Conservation (phyloP, 2,797 vertebrate species). For the Decapterus maruadsi region DNA sequence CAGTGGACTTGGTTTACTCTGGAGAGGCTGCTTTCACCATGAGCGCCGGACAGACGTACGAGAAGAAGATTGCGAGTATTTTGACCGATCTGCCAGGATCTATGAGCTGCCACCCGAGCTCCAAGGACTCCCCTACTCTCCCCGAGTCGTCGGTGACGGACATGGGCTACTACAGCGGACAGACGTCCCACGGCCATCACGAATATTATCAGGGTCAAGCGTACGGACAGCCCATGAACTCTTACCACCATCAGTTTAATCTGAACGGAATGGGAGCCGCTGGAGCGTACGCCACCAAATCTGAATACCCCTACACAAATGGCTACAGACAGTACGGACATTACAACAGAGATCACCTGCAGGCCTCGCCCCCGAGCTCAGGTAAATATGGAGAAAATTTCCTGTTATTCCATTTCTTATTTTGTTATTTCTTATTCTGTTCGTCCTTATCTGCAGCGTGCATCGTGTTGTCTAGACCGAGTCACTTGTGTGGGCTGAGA, state of each 20-base stretch:
- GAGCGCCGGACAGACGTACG: constrained; percentile 93
- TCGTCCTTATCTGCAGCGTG: neutral
- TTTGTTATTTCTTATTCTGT: too few relatives aligned
- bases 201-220: constrained; percentile 92
- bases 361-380: constrained; percentile 91
- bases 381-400: constrained; percentile 82
- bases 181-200: constrained; percentile 88
- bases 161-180: constrained; percentile 95
- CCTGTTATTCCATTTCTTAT: neutral
- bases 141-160: constrained; percentile 98
- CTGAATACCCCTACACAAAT: constrained; percentile 93
- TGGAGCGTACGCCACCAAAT: constrained; percentile 93
- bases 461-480: neutral
- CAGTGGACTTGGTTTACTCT: constrained; percentile 55
- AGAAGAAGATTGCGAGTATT: constrained; percentile 96
- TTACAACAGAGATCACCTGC: constrained; percentile 94
- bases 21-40: constrained; percentile 75
- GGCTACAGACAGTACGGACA: constrained; percentile 94
- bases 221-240: constrained; percentile 91
- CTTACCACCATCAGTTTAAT: constrained; percentile 94
- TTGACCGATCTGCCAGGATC: constrained; percentile 95
- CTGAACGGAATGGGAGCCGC: constrained; percentile 91
- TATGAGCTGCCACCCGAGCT: constrained; percentile 94
- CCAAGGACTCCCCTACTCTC: constrained; percentile 97
- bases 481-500: neutral